Evolutionary conservation across 2,888 invertebrate genomes (phyloP), one percentile per base, ranked within the genome.

Genomic region (Epistrophe grossulariae): DNA sequence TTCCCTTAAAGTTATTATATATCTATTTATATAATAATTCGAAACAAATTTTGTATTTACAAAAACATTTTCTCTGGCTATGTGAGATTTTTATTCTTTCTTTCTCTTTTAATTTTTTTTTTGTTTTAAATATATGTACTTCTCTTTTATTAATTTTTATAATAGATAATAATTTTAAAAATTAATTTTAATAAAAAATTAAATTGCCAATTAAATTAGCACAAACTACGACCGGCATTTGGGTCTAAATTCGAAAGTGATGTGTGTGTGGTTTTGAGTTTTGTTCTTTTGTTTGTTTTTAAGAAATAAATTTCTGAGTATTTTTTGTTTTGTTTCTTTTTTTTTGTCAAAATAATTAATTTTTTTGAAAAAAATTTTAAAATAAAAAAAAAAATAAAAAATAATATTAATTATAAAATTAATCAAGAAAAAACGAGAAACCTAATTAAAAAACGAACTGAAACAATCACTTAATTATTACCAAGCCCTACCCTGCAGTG

Each of bases 401-500:
- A n/a, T n/a, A n/a, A 10, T 17, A 19, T 28, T 28, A 55, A 50
- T 7, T 28, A n/a, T 48, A 15, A 40, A 68, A 52, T 7, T 43
- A 52, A 28, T 24, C 8, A 28, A 38, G 15, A 71, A 28, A 50
- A 35, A 35, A 50, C 62, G 28, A 48, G 55, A 43, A 79, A 77
- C 59, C 59, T 84, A 79, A 80, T 79, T 85, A 82, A 82, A 88
- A 76, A 71, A 85, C 71, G 77, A 88, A 88, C 77, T 72, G 73
- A 84, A 79, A 84, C 76, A 79, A 79, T 78, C 78, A 70, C 80
- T 88, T 84, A 82, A 88, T 78, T 89, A 89, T 96, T 97, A 97
- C 97, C 97, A 97, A 92, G 97, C 97, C 93, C 97, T 94, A 89
- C 96, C 96, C 93, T 97, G 96, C 82, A 97, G 94, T 90, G 97